Base-by-base conservation (phyloP, 2,888 invertebrate genomes). In the Atrina japonica region DNA sequence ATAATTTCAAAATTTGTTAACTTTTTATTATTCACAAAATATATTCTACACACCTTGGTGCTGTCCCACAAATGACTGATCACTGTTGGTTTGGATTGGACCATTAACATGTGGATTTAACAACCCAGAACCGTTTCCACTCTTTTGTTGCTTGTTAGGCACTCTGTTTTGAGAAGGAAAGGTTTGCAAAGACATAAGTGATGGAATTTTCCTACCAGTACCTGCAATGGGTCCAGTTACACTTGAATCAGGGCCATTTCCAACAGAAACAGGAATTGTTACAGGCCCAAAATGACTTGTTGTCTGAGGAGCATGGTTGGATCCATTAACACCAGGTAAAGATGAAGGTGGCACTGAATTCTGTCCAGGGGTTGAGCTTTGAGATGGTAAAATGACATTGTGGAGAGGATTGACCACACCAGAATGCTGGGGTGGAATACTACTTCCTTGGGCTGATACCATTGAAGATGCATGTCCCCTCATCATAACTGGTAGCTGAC, bases 111-210 rank as follows among this genome's bases (percentile, higher is more conserved):
- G 47, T 45, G 43, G 47, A 1, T 41, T 14, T 18, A 60, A n/a
- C 16, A 43, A 29, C 6, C 43, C 45, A 27, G 59, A 41, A 21
- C 29, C 30, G 27, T 29, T 60, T 40, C 59, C 59, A 27, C 59
- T 43, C 9, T 60, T 41, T 6, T 27, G 21, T 7, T 60, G 59
- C 18, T 18, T 45, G 43, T 45, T 60, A 25, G 29, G 30, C 29
- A 45, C 29, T n/a, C 60, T 21, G 5, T 30, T 45, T 11, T 30
- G 30, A 9, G 78, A 43, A 18, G 70, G 76, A 40, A 73, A 75
- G n/a, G 79, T 71, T 58, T 77, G 76, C n/a, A 80, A 60, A 5
- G 78, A 78, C 73, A 81, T 66, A 2, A 79, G 61, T 3, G 81
- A 72, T 7, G 78, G 76, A 25, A 80, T 78, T 16, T 68, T 30